These are phyloP conservation scores for Ictalurus furcatus DNA, from an alignment of 2,113 vertebrate genomes.

Conservation along the genomic window DNA sequence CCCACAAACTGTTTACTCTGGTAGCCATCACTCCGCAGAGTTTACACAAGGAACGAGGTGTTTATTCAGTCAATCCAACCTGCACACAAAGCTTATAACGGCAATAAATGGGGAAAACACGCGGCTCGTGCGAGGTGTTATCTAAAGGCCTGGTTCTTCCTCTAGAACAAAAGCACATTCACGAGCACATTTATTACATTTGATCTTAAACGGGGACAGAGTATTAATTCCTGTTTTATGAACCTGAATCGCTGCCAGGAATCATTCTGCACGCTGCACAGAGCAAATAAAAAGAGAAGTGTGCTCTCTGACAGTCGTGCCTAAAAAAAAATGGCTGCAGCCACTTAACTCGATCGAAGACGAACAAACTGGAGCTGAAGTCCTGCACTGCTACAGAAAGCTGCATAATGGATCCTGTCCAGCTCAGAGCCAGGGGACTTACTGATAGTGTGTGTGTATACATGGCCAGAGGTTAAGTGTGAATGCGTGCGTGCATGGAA, in stretches of 20 bases:
- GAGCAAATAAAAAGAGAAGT: not conserved
- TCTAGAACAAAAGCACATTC: not conserved
- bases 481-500: not conserved
- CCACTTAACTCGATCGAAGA: conserved; percentile 23
- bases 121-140: not conserved
- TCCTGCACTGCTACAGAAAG: conserved; percentile 1
- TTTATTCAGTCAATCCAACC: conserved; percentile 37
- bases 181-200: not conserved
- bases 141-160: not conserved
- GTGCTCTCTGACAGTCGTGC: not conserved
- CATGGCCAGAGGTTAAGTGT: conserved; percentile 7
- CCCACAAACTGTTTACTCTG: conserved; percentile 18
- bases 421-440: conserved; percentile 7
- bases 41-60: conserved; percentile 34
- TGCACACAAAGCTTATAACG: not conserved
- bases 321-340: conserved; percentile 11
- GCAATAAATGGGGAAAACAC: not conserved
- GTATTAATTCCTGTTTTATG: not conserved
- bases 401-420: conserved; percentile 5
- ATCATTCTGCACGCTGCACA: not conserved
- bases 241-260: not conserved
- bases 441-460: not conserved
- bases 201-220: not conserved
- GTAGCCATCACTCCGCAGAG: conserved; percentile 5
- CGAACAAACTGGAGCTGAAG: not conserved